A percentile compares a stretch with the other conserved stretches of the same genome.
Evolutionary conservation across 2,888 invertebrate species (phyloP).

Genomic region (Tortrix viridana): DNA sequence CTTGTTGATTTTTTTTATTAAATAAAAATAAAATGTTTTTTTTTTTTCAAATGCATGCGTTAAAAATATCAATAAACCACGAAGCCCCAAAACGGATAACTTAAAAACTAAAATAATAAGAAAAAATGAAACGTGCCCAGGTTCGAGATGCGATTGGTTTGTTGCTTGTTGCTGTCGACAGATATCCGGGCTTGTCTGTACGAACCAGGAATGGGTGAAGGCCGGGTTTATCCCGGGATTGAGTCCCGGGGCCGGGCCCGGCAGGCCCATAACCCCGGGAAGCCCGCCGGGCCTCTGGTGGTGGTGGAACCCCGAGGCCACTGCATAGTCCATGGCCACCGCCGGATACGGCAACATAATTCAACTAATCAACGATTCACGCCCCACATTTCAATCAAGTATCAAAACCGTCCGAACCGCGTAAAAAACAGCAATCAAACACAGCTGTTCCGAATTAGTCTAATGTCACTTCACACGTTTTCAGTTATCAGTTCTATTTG

Average conservation of each 20-base stretch:
- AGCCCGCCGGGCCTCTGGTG: conserved; percentile 81
- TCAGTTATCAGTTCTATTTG: conserved; percentile 78
- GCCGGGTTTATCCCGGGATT: conserved; percentile 86
- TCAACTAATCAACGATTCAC: conserved; percentile 43
- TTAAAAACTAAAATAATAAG: conserved; percentile 76
- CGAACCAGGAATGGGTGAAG: conserved; percentile 98
- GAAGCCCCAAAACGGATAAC: conserved; percentile 52
- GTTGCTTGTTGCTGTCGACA: conserved; percentile 92
- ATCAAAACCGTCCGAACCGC: conserved; percentile 42
- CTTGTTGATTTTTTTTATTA: conserved; percentile 18
- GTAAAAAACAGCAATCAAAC: conserved; percentile 50
- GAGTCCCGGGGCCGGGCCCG: conserved; percentile 77
- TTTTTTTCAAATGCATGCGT: background rate
- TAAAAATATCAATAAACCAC: conserved; percentile 46
- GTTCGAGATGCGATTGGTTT: conserved; percentile 92
- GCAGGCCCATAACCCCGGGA: conserved; percentile 84
- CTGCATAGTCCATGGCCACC: conserved; percentile 94
- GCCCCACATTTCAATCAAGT: conserved; percentile 51
- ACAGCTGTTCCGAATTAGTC: conserved; percentile 31
- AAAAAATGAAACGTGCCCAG: conserved; percentile 93
- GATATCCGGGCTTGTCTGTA: conserved; percentile 94
- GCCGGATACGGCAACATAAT: conserved; percentile 94
- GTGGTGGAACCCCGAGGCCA: conserved; percentile 81
- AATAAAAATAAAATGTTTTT: background rate
- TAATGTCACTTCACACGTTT: conserved; percentile 47